Base-by-base conservation (phyloP, 2,797 vertebrate genomes). In the Sebastes nivosus region DNA sequence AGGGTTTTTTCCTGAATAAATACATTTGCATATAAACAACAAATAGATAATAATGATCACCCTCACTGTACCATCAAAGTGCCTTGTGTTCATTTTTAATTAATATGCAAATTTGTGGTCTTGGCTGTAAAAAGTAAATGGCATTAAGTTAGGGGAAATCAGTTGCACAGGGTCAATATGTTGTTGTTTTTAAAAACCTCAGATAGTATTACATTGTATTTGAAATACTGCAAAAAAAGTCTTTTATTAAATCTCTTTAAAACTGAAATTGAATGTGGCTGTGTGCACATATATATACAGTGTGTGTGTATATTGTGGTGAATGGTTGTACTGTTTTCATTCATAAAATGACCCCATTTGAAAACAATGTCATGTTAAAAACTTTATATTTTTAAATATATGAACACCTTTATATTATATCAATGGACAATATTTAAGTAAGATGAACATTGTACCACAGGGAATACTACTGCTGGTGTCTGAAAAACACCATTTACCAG, bases 141-240 rank as follows among this genome's bases (percentile, higher is more conserved):
- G 73, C 58, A 81, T 88, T 79, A 80, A 83, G 85, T 75, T 14
- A 52, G 75, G 79, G 65, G 6, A 73, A 84, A 83, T 92, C 8
- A 76, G 24, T 67, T 84, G 82, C 75, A 91, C 87, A 84, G 79
- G 84, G 82, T 82, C 59, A 61, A 59, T 77, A 32, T 88, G 58
- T 87, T 69, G 3, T 84, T 72, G 80, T 70, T 65, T 59, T 73
- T 84, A 66, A 29, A 63, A 82, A 87, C 16, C 67, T 85, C 55
- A 67, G 30, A 83, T 71, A 93, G 85, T 90, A 87, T 91, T 92
- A 86, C 58, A 70, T 74, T 90, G 80, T 90, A 66, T 89, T 85
- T 88, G 81, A 81, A 83, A 91, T 79, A 86, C 71, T 85, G 75
- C 12, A 82, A 78, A 75, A 46, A 82, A 86, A 64, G 4, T 61